These are phyloP conservation scores for Eclectus roratus DNA, from an alignment of 2,113 vertebrate species.

Conservation along the genomic window DNA sequence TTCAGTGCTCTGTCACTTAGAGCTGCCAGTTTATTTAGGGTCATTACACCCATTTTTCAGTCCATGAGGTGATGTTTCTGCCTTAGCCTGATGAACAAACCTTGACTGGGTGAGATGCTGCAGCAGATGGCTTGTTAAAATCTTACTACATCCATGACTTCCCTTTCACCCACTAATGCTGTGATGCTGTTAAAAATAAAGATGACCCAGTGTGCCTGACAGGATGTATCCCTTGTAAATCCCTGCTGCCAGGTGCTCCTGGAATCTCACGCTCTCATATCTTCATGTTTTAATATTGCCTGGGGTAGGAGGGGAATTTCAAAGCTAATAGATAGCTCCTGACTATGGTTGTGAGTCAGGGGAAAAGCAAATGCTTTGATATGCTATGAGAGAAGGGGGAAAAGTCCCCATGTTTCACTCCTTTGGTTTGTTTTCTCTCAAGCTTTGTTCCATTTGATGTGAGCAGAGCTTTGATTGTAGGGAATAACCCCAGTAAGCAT, in stretches of 20 bases:
- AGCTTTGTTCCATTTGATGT: neutral
- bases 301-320: conserved; percentile 19
- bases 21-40: neutral
- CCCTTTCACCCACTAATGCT: conserved; percentile 23
- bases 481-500: neutral
- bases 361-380: conserved; percentile 15
- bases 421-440: neutral
- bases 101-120: neutral
- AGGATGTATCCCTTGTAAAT: conserved; percentile 52
- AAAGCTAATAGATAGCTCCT: neutral
- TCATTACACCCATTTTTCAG: neutral
- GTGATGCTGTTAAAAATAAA: conserved; percentile 66
- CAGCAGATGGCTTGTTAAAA: conserved; percentile 28
- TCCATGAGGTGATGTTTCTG: neutral
- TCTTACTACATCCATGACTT: conserved; percentile 28
- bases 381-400: neutral
- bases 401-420: neutral
- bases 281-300: neutral
- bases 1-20: neutral
- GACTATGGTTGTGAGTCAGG: neutral
- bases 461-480: neutral
- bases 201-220: conserved; percentile 42
- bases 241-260: neutral
- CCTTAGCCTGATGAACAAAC: neutral
- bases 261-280: neutral